phyloP scores from a whole-genome alignment of 2,797 vertebrate genomes.

The Melanotaenia nigrans region DNA sequence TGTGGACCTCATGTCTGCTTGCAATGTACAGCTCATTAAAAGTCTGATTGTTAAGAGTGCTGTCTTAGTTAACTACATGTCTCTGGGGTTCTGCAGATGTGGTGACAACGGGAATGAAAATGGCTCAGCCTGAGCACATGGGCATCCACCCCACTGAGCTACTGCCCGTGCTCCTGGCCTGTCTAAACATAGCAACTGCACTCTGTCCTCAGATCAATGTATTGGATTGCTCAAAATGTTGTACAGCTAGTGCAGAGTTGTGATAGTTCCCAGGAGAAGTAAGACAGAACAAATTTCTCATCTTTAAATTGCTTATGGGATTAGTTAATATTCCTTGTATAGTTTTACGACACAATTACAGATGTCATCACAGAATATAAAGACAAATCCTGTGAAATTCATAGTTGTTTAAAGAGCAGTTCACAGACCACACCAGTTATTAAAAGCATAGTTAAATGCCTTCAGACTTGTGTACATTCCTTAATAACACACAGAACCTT shows the following conservation, averaged over 20 bases:
- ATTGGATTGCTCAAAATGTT: background rate
- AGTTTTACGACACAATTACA: slow-evolving; percentile 28
- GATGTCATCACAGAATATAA: slow-evolving; percentile 18
- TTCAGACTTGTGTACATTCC: background rate
- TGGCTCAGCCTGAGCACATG: background rate
- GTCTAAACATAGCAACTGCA: background rate
- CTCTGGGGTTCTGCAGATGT: slow-evolving; percentile 38
- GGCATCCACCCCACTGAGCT: slow-evolving; percentile 16
- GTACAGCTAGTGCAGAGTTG: slow-evolving; percentile 7
- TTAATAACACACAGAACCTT: background rate
- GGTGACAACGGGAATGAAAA: slow-evolving; percentile 24
- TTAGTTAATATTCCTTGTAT: slow-evolving; percentile 25
- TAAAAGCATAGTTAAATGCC: background rate
- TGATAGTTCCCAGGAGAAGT: slow-evolving; percentile 7
- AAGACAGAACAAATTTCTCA: background rate
- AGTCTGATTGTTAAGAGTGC: slow-evolving; percentile 32
- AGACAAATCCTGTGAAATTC: slow-evolving; percentile 14
- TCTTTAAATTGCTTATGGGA: slow-evolving; percentile 17
- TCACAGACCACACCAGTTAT: background rate
- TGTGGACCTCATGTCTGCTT: slow-evolving; percentile 52
- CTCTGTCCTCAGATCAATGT: slow-evolving; percentile 23
- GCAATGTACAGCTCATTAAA: slow-evolving; percentile 61
- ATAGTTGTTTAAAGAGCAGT: background rate
- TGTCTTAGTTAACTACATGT: slow-evolving; percentile 45
- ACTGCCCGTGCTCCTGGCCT: slow-evolving; percentile 5